Evolutionary conservation across 2,113 vertebrate species (phyloP).

Genomic region (Prunella himalayana): DNA sequence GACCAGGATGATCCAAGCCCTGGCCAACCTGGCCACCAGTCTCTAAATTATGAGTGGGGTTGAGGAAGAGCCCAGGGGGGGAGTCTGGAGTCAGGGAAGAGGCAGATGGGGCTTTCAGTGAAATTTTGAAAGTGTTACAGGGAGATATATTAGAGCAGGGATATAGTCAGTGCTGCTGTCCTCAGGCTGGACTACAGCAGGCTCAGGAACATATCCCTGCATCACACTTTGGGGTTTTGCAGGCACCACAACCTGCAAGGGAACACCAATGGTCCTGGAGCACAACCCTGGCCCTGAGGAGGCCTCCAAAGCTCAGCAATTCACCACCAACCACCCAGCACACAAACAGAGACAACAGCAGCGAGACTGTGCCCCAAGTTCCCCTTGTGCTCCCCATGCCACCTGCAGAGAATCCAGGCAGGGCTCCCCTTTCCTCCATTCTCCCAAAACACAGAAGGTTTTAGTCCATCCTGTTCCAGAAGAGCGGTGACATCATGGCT

Average conservation of each 20-base stretch:
- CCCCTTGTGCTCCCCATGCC: not conserved
- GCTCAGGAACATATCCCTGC: not conserved
- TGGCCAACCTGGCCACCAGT: not conserved
- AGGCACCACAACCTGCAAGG: not conserved
- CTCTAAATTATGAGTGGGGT: not conserved
- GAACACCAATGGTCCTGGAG: not conserved
- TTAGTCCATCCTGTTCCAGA: not conserved
- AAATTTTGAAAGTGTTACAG: not conserved
- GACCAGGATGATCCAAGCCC: not conserved
- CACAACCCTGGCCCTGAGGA: fast-evolving
- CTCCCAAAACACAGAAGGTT: not conserved
- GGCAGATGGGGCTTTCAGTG: not conserved
- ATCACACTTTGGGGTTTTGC: not conserved
- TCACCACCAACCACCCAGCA: not conserved
- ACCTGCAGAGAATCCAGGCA: not conserved
- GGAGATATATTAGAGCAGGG: not conserved
- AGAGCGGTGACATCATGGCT: not conserved
- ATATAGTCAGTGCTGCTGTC: not conserved
- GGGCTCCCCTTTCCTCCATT: not conserved
- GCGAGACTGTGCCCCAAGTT: fast-evolving
- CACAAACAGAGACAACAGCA: not conserved
- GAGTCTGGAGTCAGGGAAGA: not conserved
- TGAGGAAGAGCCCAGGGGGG: not conserved
- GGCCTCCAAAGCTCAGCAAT: not conserved
- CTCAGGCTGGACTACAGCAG: not conserved